These are phyloP conservation scores for Phylloscopus collybita DNA, from an alignment of 2,797 vertebrate species.

Conservation along the genomic window DNA sequence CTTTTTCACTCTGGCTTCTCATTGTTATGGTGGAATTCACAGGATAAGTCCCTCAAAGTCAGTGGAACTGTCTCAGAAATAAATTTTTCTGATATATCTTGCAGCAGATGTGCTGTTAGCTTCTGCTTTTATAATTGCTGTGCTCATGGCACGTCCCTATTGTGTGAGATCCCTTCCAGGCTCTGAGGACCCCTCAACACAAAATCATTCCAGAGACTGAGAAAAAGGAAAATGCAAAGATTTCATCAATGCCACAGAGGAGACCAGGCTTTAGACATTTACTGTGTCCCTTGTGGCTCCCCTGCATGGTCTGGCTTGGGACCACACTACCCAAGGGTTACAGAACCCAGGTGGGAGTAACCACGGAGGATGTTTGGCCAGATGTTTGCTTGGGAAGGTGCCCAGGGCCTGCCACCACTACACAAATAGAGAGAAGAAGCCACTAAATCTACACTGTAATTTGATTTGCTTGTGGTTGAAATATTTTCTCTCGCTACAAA, in stretches of 20 bases:
- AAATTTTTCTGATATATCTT: not conserved
- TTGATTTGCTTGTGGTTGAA: not conserved
- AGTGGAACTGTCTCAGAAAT: constrained; percentile 8
- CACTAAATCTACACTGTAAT: not conserved
- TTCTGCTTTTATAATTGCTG: not conserved
- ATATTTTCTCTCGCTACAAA: not conserved
- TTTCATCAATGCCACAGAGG: not conserved
- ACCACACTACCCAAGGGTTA: rapidly evolving
- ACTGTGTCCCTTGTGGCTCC: rapidly evolving
- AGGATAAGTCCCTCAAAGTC: not conserved
- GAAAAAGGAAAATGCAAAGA: not conserved
- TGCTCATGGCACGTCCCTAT: rapidly evolving
- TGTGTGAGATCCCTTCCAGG: not conserved
- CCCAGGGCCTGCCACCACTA: not conserved
- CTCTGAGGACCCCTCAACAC: not conserved
- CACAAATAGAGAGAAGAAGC: not conserved
- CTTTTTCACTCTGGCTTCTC: not conserved
- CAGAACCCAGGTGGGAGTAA: not conserved
- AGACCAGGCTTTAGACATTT: not conserved
- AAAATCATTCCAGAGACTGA: not conserved
- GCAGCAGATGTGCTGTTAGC: not conserved
- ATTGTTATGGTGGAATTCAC: not conserved
- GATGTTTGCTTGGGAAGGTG: not conserved
- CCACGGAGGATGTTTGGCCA: not conserved
- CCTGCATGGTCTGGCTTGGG: not conserved